phyloP scores from a whole-genome alignment of 2,888 invertebrate species.

The Romanomermis culicivorax region DNA sequence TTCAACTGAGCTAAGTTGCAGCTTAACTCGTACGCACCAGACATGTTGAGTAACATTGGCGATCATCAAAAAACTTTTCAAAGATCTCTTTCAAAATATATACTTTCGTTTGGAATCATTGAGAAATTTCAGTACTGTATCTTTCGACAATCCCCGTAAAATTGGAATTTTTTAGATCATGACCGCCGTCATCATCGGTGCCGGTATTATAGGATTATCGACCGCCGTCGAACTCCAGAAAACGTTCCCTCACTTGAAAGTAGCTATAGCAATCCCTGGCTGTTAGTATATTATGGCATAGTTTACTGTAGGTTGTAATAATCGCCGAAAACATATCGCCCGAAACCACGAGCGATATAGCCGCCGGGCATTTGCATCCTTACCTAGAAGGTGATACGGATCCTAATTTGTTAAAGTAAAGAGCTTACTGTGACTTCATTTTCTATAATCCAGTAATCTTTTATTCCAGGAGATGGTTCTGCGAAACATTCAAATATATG shows the following conservation, averaged over 20 bases:
- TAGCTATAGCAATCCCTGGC: not conserved
- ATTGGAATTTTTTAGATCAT: not conserved
- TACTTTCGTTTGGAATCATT: too few species aligned
- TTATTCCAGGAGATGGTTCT: conserved; percentile 8
- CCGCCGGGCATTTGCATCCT: conserved; percentile 27
- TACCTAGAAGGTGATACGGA: not conserved
- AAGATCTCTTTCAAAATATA: too few species aligned
- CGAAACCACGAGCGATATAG: conserved; percentile 24
- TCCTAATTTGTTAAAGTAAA: not conserved
- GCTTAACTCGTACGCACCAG: too few species aligned
- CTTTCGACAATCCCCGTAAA: too few species aligned
- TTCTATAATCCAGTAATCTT: too few species aligned
- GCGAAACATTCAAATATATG: conserved; percentile 4
- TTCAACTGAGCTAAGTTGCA: too few species aligned
- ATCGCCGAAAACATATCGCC: conserved; percentile 26
- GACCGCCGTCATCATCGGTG: conserved; percentile 13
- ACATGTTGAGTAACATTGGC: too few species aligned
- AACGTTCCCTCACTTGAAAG: conserved; percentile 2
- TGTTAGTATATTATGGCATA: not conserved
- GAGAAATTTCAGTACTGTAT: too few species aligned
- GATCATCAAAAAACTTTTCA: too few species aligned
- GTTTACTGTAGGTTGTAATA: conserved; percentile 24
- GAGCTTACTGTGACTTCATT: too few species aligned
- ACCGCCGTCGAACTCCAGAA: conserved; percentile 15
- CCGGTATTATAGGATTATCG: conserved; percentile 17